These are phyloP conservation scores for Saccostrea glomerata DNA, from an alignment of 1,140 invertebrate genomes.

Conservation along the genomic window DNA sequence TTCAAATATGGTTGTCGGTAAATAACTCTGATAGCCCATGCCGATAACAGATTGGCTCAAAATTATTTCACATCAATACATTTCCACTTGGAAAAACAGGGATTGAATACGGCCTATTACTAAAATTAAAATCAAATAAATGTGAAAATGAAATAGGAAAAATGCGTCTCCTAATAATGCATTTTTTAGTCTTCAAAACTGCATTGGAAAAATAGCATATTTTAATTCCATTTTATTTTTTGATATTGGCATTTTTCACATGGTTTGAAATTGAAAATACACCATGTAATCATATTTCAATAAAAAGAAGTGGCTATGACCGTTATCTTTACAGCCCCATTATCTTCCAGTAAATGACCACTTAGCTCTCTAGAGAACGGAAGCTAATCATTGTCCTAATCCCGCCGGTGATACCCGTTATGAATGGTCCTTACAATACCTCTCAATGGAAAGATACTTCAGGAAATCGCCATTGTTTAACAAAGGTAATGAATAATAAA, in stretches of 20 bases:
- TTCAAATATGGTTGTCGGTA: slow-evolving; percentile 34
- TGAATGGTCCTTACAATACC: background rate
- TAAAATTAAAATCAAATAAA: background rate
- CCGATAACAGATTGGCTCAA: slow-evolving; percentile 37
- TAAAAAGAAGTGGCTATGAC: background rate
- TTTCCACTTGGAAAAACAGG: background rate
- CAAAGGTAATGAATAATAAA: background rate
- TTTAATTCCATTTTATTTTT: background rate
- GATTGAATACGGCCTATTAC: background rate
- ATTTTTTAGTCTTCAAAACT: background rate
- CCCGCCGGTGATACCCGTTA: background rate
- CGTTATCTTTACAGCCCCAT: slow-evolving; percentile 23
- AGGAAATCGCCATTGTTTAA: background rate
- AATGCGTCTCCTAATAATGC: background rate
- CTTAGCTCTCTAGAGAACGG: background rate
- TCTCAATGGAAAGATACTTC: background rate
- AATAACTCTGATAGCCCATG: slow-evolving; percentile 15
- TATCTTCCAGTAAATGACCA: slow-evolving; percentile 8
- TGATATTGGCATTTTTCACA: background rate
- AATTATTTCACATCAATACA: slow-evolving; percentile 34
- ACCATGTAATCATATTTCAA: background rate
- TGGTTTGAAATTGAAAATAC: background rate
- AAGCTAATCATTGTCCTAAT: slow-evolving; percentile 12
- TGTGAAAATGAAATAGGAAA: background rate
- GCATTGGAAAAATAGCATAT: background rate